These are phyloP conservation scores for Oreochromis grahami DNA, from an alignment of 2,797 vertebrate genomes.

Conservation along the genomic window DNA sequence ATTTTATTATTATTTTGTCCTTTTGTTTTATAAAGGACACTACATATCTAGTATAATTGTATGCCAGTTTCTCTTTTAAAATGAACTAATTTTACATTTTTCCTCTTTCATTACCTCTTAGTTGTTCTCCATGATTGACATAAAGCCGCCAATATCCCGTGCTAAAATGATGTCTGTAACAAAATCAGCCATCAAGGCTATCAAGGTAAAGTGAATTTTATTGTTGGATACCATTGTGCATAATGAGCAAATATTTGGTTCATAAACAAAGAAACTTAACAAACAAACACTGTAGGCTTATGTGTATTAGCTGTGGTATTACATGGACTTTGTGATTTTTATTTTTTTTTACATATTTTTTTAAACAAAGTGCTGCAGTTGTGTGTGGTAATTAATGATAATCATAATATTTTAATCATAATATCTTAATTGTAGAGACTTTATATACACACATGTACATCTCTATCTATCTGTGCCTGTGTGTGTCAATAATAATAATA, in stretches of 20 bases:
- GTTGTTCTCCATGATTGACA: conserved; percentile 96
- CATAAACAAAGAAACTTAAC: neutral
- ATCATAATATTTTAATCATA: neutral
- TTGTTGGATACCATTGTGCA: neutral
- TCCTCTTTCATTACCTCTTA: conserved; percentile 36
- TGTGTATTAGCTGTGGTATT: neutral
- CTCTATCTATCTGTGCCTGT: neutral
- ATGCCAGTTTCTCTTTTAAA: neutral
- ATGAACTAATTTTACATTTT: neutral
- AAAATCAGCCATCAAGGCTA: conserved; percentile 98
- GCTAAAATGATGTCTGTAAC: conserved; percentile 99
- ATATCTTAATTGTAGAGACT: neutral
- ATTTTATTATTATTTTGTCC: neutral
- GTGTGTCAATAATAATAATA: neutral
- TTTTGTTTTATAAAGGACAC: neutral
- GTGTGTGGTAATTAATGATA: neutral
- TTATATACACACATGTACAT: neutral
- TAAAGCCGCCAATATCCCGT: conserved; percentile 97
- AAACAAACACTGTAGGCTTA: neutral
- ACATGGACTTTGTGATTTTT: neutral
- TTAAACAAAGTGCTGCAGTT: neutral
- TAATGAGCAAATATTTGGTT: neutral
- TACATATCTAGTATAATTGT: neutral
- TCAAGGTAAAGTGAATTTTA: conserved; percentile 82
- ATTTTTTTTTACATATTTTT: neutral